These are phyloP conservation scores for Sinella curviseta DNA, from an alignment of 1,140 invertebrate species.

Conservation along the genomic window DNA sequence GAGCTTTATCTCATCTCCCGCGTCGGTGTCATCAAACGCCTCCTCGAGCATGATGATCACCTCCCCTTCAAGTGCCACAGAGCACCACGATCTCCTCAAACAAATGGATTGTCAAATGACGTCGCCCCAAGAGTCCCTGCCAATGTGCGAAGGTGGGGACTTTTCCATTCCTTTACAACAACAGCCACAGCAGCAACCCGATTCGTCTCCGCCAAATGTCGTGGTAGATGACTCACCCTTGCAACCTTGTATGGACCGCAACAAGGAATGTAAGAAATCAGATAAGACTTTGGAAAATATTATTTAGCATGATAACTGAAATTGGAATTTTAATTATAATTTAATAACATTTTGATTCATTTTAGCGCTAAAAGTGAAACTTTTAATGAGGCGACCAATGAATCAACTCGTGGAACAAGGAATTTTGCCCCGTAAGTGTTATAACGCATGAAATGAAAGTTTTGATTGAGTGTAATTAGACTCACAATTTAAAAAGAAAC, in stretches of 20 bases:
- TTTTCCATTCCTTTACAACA: constrained; percentile 3
- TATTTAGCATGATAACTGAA: constrained; percentile 89
- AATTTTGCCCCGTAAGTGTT: constrained; percentile 96
- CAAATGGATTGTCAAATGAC: constrained; percentile 5
- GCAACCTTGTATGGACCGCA: constrained; percentile 89
- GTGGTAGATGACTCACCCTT: constrained; percentile 90
- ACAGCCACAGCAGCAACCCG: constrained; percentile 29
- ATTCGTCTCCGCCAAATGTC: constrained; percentile 77
- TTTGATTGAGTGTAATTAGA: constrained; percentile 8
- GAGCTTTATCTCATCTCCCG: background rate
- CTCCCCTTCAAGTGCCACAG: constrained; percentile 23
- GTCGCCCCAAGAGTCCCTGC: background rate
- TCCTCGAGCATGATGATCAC: constrained; percentile 24
- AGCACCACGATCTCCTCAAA: background rate
- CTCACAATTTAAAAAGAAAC: background rate
- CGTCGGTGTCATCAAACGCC: background rate
- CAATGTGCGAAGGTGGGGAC: background rate
- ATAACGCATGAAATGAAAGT: no score
- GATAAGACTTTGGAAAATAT: background rate
- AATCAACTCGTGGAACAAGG: constrained; percentile 95
- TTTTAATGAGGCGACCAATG: constrained; percentile 89
- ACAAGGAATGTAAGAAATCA: constrained; percentile 89
- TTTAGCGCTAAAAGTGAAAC: constrained; percentile 91
- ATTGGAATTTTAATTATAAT: constrained; percentile 58
- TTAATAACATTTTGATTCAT: background rate